Evolutionary conservation across 2,888 invertebrate genomes (phyloP), one percentile per base, ranked within the genome.

Genomic region (Callyntrura guangdongensis): DNA sequence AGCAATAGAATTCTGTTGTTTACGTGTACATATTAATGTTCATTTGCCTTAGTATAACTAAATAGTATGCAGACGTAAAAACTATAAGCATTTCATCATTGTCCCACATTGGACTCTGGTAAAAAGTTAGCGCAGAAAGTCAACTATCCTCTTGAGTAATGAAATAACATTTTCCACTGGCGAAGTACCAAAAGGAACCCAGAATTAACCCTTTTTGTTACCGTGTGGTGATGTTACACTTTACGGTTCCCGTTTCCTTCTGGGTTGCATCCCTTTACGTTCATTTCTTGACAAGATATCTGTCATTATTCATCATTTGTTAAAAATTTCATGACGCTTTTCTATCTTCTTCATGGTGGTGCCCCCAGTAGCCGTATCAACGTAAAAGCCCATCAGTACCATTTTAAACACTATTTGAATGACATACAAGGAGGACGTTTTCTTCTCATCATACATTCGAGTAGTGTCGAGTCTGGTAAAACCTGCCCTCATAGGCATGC

Each of bases 301-400:
- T 91, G 93, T 92, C 92, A 93, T 93, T 92, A 92, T 93, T 93
- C 92, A 93, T 93, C 92, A 92, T 91, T 92, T 86, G 64, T 87
- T 92, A 88, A 92, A 93, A 91, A 92, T 92, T 93, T 92, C 92
- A 92, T 92, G 92, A 85, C 67, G 36, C 86, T 91, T 67, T 86
- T 90, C 81, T 85, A 86, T 92, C 92, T 91, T 89, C 89, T 89
- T 87, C 86, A 25, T 22, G 27, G 5, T 64, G 25, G 9, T 56
- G 49, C 61, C 59, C 84, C 77, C 74, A 22, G 14, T 47, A 86
- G 74, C 74, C 77, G 77, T 67, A 83, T 86, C 86, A 86, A 1
- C 22, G 17, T 64, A 64, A 86, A 74, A 77, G 77, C 86, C 25
- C 83, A 47, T 67, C 14, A 67, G 67, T 36, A 59, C 59, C 36